Evolutionary conservation across 92 coral and sea anemone species (phyloP), one percentile per base, ranked within the genome.

Genomic region (Zoanthus sociatus): DNA sequence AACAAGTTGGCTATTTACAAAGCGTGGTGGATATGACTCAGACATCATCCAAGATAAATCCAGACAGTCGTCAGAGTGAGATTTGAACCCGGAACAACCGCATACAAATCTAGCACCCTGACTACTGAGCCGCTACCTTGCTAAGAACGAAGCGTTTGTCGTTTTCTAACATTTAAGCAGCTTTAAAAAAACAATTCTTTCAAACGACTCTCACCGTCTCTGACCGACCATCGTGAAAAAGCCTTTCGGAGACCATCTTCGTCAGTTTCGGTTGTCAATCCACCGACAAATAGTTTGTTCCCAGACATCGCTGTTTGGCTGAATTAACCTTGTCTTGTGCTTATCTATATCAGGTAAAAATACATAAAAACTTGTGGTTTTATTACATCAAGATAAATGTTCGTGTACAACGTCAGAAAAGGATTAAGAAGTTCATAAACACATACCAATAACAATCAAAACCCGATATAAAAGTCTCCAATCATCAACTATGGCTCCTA

Each of bases 141-240:
- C 26, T 26, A 26, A 26, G 26, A 63, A 63, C 21, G 69, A 63
- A 16, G 16, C 16, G 42, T 14, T 13, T 13, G 69, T 16, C 69
- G 20, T 20, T 16, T 16, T 13, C 16, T 7, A 20, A 63, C 20
- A 16, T 16, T 63, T 63, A 20, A 50, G 12, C 9, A 6, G 3
- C 14, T 1, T 7, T 67, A 7, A 9, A n/a, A 67, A n/a, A 67
- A n/a, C 37, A 37, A 37, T 20, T 6, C 16, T 5, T n/a, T 37
- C 42, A 17, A 11, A 3, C 13, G 64, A 37, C 8, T 61, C 73
- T 66, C 46, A 81, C 85, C 85, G 47, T 81, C 85, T 66, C 85
- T 81, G 37, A 81, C 85, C 6, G 85, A 81, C 85, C 85, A 81
- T n/a, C 85, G 75, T 46, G 85, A 81, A 66, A 81, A 81, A 21